Evolutionary conservation across 2,113 vertebrate species (phyloP).

Genomic region (Urocolius indicus): DNA sequence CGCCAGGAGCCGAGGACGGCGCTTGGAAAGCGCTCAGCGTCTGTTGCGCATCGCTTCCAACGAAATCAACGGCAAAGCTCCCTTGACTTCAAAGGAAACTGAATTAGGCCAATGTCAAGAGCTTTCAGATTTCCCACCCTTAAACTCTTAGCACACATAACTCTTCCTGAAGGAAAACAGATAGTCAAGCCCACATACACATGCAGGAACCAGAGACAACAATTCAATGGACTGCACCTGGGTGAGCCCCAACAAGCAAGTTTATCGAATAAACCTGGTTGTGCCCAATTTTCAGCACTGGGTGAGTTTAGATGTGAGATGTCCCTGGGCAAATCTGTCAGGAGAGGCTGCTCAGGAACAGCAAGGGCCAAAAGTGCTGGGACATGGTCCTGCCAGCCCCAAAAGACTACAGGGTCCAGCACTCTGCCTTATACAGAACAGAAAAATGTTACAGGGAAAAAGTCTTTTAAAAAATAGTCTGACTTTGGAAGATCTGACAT

Average conservation of each 20-base stretch:
- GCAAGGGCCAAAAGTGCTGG: fast-evolving
- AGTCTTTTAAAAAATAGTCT: fast-evolving
- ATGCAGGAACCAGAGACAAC: background rate
- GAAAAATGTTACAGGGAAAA: background rate
- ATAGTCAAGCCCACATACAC: background rate
- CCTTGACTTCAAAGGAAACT: background rate
- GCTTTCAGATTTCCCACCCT: constrained; percentile 19
- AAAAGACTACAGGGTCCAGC: background rate
- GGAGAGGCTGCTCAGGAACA: background rate
- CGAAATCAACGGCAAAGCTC: background rate
- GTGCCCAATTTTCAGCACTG: background rate
- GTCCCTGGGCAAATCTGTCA: background rate
- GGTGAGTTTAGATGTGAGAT: background rate
- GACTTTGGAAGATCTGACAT: background rate
- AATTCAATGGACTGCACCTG: background rate
- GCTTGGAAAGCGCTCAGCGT: background rate
- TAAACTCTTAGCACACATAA: background rate
- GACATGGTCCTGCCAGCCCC: background rate
- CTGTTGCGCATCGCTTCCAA: background rate
- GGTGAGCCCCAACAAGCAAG: background rate
- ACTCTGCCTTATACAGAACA: background rate
- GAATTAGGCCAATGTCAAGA: constrained; percentile 15
- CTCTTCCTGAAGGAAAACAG: constrained; percentile 48
- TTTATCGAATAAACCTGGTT: background rate
- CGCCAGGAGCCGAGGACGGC: background rate